phyloP scores from a whole-genome alignment of 2,888 invertebrate genomes.

The Caenorhabditis angaria region DNA sequence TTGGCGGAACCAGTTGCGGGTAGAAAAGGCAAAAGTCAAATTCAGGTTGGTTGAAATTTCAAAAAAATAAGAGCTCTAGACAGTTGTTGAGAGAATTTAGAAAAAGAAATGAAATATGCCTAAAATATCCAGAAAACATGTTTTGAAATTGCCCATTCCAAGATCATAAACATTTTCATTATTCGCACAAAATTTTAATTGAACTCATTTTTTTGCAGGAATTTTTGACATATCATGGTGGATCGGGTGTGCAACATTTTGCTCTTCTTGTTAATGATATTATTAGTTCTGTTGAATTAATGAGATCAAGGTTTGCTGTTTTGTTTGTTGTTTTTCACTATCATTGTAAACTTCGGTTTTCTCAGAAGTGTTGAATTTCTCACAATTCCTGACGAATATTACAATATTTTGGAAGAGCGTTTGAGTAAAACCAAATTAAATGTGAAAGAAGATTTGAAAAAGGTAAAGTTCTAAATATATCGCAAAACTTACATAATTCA shows the following conservation, averaged over 20 bases:
- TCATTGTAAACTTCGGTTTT: not conserved
- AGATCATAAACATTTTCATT: not conserved
- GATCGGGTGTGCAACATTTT: constrained; percentile 92
- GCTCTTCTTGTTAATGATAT: constrained; percentile 92
- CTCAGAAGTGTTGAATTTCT: constrained; percentile 84
- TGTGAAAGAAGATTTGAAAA: constrained; percentile 85
- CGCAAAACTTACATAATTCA: not conserved
- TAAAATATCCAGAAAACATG: too few species aligned
- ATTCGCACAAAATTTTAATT: not conserved
- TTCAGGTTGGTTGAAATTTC: constrained; percentile 33
- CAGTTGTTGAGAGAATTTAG: too few species aligned
- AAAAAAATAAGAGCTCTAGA: too few species aligned
- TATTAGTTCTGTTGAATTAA: constrained; percentile 83
- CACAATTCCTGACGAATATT: constrained; percentile 88
- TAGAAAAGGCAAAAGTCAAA: constrained; percentile 44
- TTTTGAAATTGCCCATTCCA: too few species aligned
- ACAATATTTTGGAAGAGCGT: constrained; percentile 83
- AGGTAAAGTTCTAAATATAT: constrained; percentile 62
- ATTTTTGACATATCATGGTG: constrained; percentile 95
- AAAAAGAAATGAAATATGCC: too few species aligned
- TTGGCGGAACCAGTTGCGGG: constrained; percentile 59
- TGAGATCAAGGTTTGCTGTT: constrained; percentile 77
- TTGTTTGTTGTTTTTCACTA: not conserved
- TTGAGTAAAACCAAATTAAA: constrained; percentile 82
- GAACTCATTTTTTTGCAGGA: constrained; percentile 76